A percentile compares a stretch with the other conserved stretches of the same genome.
phyloP scores from a whole-genome alignment of 2,888 invertebrate genomes.

The Sarcophaga rosellei region DNA sequence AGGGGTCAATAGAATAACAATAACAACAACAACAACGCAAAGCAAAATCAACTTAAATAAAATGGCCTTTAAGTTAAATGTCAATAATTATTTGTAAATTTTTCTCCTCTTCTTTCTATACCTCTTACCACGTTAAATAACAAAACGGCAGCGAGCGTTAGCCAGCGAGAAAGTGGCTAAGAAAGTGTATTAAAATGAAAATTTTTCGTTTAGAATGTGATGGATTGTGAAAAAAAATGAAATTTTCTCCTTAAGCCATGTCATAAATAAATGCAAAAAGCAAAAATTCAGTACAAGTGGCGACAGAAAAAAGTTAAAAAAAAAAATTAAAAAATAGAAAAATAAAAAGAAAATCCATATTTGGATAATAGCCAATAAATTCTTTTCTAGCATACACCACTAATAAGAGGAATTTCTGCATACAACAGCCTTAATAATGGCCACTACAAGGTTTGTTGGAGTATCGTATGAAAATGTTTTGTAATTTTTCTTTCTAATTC shows the following conservation, averaged over 20 bases:
- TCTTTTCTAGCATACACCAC: constrained; percentile 26
- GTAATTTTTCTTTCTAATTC: neutral
- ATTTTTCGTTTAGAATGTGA: neutral
- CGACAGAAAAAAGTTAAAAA: constrained; percentile 31
- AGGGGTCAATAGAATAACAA: constrained; percentile 56
- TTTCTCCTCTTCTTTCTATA: neutral
- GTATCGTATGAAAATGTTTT: neutral
- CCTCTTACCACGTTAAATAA: neutral
- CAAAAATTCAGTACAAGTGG: constrained; percentile 29
- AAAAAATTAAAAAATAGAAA: constrained; percentile 7
- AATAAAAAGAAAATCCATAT: constrained; percentile 56
- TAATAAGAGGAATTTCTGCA: constrained; percentile 28
- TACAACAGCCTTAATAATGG: constrained; percentile 45
- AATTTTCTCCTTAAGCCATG: neutral
- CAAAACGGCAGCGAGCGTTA: neutral
- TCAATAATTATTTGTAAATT: constrained; percentile 24
- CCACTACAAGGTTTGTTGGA: constrained; percentile 59
- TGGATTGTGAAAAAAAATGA: neutral
- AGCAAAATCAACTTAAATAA: constrained; percentile 4
- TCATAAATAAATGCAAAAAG: neutral
- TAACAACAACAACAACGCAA: constrained; percentile 21
- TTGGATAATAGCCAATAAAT: constrained; percentile 66
- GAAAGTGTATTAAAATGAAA: neutral
- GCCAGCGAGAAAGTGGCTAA: neutral
- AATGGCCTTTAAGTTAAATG: constrained; percentile 35